Conservation (phyloP, 1,140 invertebrate species). For the Battus philenor region DNA sequence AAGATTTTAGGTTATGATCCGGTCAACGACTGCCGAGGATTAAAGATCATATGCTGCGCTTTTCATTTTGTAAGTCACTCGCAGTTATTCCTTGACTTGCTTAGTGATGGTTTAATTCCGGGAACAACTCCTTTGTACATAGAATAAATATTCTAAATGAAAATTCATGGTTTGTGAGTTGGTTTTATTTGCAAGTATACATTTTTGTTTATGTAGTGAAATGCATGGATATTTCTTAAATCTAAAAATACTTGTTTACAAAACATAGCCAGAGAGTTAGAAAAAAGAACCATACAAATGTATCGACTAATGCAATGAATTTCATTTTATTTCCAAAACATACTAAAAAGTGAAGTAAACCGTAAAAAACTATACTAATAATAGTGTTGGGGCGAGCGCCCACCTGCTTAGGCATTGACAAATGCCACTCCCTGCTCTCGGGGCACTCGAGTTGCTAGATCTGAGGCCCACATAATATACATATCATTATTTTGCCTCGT, state of each 20-base stretch:
- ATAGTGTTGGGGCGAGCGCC: slow-evolving; percentile 39
- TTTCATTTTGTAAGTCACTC: slow-evolving; percentile 2
- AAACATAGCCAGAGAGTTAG: too few species aligned
- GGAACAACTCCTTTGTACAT: too few species aligned
- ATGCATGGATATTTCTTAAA: too few species aligned
- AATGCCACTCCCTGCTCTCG: slow-evolving; percentile 31
- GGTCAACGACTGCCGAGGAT: slow-evolving; percentile 63
- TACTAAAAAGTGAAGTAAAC: slow-evolving; percentile 32
- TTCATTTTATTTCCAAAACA: slow-evolving; percentile 3
- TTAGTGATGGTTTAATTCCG: too few species aligned
- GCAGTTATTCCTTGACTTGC: slow-evolving; percentile 3
- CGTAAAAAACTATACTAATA: slow-evolving; percentile 59
- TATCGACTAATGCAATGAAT: slow-evolving; percentile 1
- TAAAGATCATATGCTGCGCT: slow-evolving; percentile 15
- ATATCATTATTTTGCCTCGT: slow-evolving; percentile 56
- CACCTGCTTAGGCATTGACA: slow-evolving; percentile 59
- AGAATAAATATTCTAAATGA: too few species aligned
- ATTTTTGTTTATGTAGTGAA: too few species aligned
- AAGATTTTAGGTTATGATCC: slow-evolving; percentile 71
- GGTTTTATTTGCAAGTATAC: too few species aligned
- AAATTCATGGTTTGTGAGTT: too few species aligned
- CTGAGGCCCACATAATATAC: slow-evolving; percentile 55
- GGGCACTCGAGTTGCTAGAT: slow-evolving; percentile 28
- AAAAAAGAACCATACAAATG: too few species aligned
- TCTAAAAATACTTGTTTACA: too few species aligned